Conservation (phyloP, 2,888 invertebrate genomes). For the Drosophila koepferae region DNA sequence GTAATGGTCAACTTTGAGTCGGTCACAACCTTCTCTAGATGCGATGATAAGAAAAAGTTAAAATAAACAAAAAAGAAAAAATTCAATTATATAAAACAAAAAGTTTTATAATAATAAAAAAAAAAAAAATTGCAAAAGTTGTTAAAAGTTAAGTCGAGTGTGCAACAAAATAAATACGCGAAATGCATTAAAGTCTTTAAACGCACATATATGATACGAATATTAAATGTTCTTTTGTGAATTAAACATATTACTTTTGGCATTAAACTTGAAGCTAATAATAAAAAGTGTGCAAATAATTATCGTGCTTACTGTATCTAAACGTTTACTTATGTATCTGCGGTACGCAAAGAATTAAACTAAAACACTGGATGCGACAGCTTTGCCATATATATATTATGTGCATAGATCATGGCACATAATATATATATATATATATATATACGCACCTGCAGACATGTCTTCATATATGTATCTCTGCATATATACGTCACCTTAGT, state of each 20-base stretch:
- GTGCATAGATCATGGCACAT: not conserved
- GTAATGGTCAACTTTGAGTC: conserved; percentile 39
- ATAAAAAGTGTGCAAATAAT: not conserved
- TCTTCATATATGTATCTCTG: not conserved
- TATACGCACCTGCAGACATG: not conserved
- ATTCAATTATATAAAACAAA: conserved; percentile 13
- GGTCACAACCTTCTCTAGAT: conserved; percentile 45
- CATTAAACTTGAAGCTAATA: not conserved
- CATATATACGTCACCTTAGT: conserved; percentile 17
- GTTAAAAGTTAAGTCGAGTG: conserved; percentile 48
- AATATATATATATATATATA: not conserved
- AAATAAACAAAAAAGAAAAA: conserved; percentile 9
- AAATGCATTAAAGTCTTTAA: conserved; percentile 17
- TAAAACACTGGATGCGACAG: conserved; percentile 16
- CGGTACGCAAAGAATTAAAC: conserved; percentile 16
- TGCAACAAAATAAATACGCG: conserved; percentile 44
- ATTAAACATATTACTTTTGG: not conserved
- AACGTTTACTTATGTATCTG: conserved; percentile 10
- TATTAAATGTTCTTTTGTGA: conserved; percentile 5
- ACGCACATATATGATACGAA: conserved; percentile 17
- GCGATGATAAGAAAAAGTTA: conserved; percentile 21
- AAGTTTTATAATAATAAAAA: not conserved
- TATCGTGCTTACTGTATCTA: conserved; percentile 6
- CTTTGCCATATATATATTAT: not conserved
- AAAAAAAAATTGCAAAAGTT: conserved; percentile 45